Conservation (phyloP, 2,113 vertebrate genomes). For the Microtus richardsoni region DNA sequence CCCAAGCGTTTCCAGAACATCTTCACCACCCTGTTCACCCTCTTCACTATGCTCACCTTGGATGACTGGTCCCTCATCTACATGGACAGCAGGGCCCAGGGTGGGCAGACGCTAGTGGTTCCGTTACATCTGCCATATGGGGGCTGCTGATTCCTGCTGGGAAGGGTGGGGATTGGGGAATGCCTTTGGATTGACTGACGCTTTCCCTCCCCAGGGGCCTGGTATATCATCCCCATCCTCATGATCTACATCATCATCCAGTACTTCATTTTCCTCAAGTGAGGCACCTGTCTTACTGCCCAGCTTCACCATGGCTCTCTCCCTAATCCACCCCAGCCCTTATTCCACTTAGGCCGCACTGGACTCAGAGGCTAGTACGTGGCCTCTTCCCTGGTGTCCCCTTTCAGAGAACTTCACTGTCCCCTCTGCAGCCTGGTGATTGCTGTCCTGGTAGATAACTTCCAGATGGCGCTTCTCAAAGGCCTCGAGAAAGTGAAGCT, state of each 20-base stretch:
- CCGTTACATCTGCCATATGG: not conserved
- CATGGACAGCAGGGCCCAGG: constrained; percentile 69
- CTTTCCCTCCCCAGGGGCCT: constrained; percentile 60
- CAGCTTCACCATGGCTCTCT: accelerated
- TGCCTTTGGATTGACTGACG: not conserved
- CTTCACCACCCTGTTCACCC: constrained; percentile 80
- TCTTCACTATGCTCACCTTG: constrained; percentile 83
- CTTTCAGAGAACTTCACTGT: not conserved
- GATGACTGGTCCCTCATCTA: constrained; percentile 85
- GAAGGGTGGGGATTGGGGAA: accelerated
- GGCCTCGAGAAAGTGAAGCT: constrained; percentile 63
- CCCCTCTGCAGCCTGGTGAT: constrained; percentile 79
- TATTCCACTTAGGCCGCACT: not conserved
- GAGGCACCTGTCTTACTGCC: constrained; percentile 19
- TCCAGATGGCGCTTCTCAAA: constrained; percentile 79
- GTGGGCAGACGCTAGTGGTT: constrained; percentile 41
- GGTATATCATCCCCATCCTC: constrained; percentile 84
- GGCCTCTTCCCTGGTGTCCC: not conserved
- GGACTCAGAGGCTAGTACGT: not conserved
- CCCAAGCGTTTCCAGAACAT: constrained; percentile 79
- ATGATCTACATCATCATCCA: constrained; percentile 84
- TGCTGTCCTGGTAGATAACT: constrained; percentile 84
- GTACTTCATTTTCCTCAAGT: constrained; percentile 86
- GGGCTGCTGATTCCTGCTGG: not conserved
- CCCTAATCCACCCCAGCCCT: not conserved